Evolutionary conservation across 2,888 invertebrate species (phyloP), one percentile per base, ranked within the genome.

Genomic region (Parasteatoda lunata): DNA sequence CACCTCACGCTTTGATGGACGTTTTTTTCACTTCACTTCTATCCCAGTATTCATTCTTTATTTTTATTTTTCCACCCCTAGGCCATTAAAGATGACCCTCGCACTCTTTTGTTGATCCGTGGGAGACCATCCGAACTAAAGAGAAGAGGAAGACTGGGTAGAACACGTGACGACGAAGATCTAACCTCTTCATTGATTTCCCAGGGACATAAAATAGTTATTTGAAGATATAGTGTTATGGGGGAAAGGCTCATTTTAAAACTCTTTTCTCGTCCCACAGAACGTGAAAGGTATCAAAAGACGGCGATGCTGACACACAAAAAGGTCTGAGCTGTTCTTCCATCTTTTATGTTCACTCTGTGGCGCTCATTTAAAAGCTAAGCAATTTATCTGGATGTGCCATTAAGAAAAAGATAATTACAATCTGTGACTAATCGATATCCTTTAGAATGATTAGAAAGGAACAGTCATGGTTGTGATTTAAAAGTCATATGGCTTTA

Each of bases 81-180:
- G 80, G 72, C 80, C 80, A 80, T 80, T 80, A 80, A 52, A 65
- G 51, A 80, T 80, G 80, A 80, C 80, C 80, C 72, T 66, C 72
- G 52, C 80, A 80, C 72, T 15, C 52, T 73, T 52, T 72, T 66
- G 66, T 79, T 64, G 48, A 70, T 78, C 11, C 45, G 75, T n/a
- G 49, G 51, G 48, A 11, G 66, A 7, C 66, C 66, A 64, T 59
- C 59, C 59, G 59, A 59, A 8, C 11, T 9, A 9, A n/a, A 6
- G 8, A 7, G n/a, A 59, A 59, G n/a, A 59, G n/a, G 9, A 9
- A 59, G 59, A 30, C 30, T 30, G 0, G 30, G 30, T 30, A 2
- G 59, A 59, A 59, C 8, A 13, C 59, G 59, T 59, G 59, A 59
- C 59, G 59, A 59, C n/a, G 59, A n/a, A n/a, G 9, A 13, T 13